These are phyloP conservation scores for Drosophila nikananu DNA, from an alignment of 1,140 invertebrate species.

Conservation along the genomic window DNA sequence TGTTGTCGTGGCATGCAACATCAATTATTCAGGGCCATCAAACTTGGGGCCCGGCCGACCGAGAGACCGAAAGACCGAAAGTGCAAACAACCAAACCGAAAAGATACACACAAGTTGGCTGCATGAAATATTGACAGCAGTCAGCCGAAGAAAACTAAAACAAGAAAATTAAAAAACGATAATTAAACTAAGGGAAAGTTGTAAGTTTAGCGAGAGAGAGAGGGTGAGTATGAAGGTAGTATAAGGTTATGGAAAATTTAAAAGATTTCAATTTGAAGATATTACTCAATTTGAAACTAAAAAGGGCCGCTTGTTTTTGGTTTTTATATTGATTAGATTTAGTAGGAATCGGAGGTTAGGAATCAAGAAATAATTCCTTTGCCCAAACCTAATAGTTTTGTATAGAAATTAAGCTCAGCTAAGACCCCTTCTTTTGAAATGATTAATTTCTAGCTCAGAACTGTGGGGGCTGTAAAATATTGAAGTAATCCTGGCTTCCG, in stretches of 20 bases:
- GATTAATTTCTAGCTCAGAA: background rate
- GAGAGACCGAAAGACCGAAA: conserved; percentile 27
- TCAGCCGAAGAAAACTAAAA: conserved; percentile 11
- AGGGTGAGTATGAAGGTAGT: background rate
- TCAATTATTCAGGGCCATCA: conserved; percentile 75
- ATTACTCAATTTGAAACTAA: background rate
- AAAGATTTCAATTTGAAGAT: background rate
- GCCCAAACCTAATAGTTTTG: background rate
- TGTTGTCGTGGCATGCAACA: conserved; percentile 55
- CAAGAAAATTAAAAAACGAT: conserved; percentile 15
- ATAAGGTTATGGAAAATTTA: background rate
- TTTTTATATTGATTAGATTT: background rate
- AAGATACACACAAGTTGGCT: conserved; percentile 43
- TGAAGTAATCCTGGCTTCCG: background rate
- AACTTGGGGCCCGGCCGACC: conserved; percentile 33
- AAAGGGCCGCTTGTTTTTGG: background rate
- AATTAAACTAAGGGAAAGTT: conserved; percentile 58
- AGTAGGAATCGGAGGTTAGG: too few relatives aligned
- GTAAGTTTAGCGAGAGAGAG: background rate
- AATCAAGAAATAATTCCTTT: too few relatives aligned
- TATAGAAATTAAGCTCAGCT: background rate
- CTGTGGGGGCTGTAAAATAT: background rate
- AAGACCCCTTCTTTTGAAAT: background rate
- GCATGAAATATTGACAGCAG: conserved; percentile 64
- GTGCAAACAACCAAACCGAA: conserved; percentile 51